Evolutionary conservation across 2,888 invertebrate genomes (phyloP), one percentile per base, ranked within the genome.

Genomic region (Ochropleura leucogaster): DNA sequence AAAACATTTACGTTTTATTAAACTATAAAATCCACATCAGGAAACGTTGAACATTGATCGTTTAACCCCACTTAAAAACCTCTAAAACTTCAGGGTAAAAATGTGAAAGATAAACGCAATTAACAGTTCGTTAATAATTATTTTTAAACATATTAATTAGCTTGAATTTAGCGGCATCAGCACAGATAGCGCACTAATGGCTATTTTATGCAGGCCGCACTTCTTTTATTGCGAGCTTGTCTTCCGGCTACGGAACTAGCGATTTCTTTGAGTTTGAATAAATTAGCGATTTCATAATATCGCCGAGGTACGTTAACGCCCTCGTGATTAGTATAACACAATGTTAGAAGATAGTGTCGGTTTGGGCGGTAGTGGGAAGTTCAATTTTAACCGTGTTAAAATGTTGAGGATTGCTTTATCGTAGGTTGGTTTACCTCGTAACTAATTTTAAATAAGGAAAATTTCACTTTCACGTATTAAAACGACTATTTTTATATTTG

Each of bases 201-300:
- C 49, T 77, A 74, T 85, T 77, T 83, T 83, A 87, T 88, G 87
- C 82, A 65, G 46, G 57, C 72, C 64, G 20, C 72, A 73, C 75
- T 77, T 83, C 72, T 80, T 79, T 80, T 75, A 76, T 80, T 68
- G 64, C 71, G 20, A 12, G 44, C 6, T n/a, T 18, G 64, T 79
- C 74, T 85, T 87, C 87, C 86, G 84, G 70, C 72, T 67, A 47
- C 72, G 80, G 84, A 86, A 78, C 78, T 67, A 74, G 73, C 66
- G 74, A 78, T 82, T 85, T 76, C 59, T 75, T 78, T 63, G 47
- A 16, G 75, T 84, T 79, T 59, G 69, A 83, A 81, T 81, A 81
- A 55, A 84, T 83, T 82, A 72, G n/a, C 66, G 67, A 75, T 86
- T 87, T 82, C 80, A 76, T 79, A 87, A 76, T 79, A 86, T 64